A percentile compares a stretch with the other conserved stretches of the same genome.
phyloP scores from a whole-genome alignment of 2,113 vertebrate genomes.

The Baryphthengus martii region DNA sequence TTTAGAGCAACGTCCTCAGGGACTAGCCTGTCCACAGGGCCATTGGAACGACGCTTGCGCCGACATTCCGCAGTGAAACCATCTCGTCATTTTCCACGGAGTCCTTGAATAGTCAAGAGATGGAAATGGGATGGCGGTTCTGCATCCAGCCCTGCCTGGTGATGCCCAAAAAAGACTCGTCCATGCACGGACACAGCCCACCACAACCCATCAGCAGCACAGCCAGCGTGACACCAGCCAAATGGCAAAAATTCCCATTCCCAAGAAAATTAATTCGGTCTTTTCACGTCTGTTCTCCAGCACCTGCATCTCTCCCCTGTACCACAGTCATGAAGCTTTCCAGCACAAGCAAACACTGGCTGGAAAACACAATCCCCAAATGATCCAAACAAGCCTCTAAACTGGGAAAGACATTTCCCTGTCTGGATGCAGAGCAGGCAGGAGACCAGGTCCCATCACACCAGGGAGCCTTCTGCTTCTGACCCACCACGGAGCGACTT shows the following conservation, averaged over 20 bases:
- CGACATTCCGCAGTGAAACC: not conserved
- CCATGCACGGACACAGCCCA: no score
- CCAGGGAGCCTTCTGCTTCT: not conserved
- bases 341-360: not conserved
- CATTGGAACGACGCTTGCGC: not conserved
- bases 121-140: not conserved
- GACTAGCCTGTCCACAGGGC: not conserved
- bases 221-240: not conserved
- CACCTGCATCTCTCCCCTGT: not conserved
- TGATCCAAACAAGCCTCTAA: not conserved
- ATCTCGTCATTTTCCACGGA: not conserved
- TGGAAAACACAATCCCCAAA: not conserved
- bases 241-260: not conserved
- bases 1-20: not conserved
- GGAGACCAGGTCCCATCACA: rapidly evolving
- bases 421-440: not conserved
- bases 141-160: not conserved
- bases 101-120: not conserved
- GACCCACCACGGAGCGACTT: rapidly evolving
- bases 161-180: rapidly evolving
- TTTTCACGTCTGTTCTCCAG: not conserved
- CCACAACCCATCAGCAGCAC: not conserved
- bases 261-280: not conserved
- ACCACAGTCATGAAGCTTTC: rapidly evolving
- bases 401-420: not conserved